Conservation (phyloP, 2,113 vertebrate species). For the Stegastes partitus region DNA sequence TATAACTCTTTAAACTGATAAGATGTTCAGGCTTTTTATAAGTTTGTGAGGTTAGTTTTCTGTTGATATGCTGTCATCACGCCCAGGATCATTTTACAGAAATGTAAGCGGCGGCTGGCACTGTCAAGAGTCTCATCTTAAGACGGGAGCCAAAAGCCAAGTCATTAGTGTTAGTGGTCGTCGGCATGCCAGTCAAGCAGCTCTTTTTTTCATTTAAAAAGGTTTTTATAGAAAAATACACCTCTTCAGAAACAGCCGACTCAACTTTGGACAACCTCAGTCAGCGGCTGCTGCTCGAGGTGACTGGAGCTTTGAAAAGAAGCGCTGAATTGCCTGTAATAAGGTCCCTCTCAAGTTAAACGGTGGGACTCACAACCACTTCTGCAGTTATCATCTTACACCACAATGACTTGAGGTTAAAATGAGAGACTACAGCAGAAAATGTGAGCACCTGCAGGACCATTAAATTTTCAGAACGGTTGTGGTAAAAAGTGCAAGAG, state of each 20-base stretch:
- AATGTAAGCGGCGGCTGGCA: slow-evolving; percentile 4
- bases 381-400: slow-evolving; percentile 36
- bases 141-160: slow-evolving; percentile 40
- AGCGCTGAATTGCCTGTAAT: slow-evolving; percentile 23
- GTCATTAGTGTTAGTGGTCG: slow-evolving; percentile 23
- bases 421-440: slow-evolving; percentile 35
- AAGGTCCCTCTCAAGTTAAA: slow-evolving; percentile 43
- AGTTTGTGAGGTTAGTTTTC: slow-evolving; percentile 40
- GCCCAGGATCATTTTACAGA: slow-evolving; percentile 62
- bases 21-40: not conserved
- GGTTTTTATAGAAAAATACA: slow-evolving; percentile 28
- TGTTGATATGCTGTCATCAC: slow-evolving; percentile 34
- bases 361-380: slow-evolving; percentile 3
- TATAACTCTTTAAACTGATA: slow-evolving; percentile 4
- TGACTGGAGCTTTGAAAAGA: slow-evolving; percentile 27
- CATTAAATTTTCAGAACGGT: slow-evolving; percentile 49
- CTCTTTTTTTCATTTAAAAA: slow-evolving; percentile 14
- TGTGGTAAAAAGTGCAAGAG: slow-evolving; percentile 27
- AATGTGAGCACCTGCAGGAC: slow-evolving; percentile 35
- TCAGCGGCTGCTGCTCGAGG: not conserved
- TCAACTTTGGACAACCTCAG: slow-evolving; percentile 13
- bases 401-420: slow-evolving; percentile 29
- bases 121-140: slow-evolving; percentile 25
- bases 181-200: slow-evolving; percentile 24
- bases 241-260: slow-evolving; percentile 20